Evolutionary conservation across 37 sponge, comb jelly and placozoan species (phyloP).

Genomic region (Haliclona indistincta): DNA sequence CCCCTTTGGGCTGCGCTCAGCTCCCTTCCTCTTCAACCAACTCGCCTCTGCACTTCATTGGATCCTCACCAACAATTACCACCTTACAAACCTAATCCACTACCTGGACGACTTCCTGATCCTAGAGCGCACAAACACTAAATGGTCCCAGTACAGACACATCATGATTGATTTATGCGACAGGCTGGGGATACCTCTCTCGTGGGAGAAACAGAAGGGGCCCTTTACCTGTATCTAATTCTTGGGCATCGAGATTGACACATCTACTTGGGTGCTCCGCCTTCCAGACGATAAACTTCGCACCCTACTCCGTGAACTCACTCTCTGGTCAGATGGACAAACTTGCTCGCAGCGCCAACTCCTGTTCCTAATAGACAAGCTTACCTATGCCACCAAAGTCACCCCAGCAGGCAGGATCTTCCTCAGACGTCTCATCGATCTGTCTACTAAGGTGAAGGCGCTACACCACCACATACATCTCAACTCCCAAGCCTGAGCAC

Average conservation of each 20-base stretch:
- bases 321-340: too few species aligned
- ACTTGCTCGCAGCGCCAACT: conserved; percentile 13
- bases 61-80: conserved; percentile 23
- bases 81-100: conserved; percentile 7
- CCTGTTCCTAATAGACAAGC: conserved; percentile 11
- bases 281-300: conserved; percentile 7
- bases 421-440: conserved; percentile 15
- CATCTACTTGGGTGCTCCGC: conserved; percentile 2
- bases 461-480: conserved; percentile 7
- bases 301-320: too few species aligned
- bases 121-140: not conserved
- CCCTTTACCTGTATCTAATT: too few species aligned
- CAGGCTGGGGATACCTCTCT: not conserved
- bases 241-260: conserved; percentile 16
- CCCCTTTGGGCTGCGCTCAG: too few species aligned
- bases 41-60: conserved; percentile 25
- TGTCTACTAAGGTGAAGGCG: conserved; percentile 2
- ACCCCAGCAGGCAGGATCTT: conserved; percentile 21
- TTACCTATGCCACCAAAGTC: conserved; percentile 23
- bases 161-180: not conserved
- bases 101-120: conserved; percentile 40
- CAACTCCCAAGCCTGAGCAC: not conserved
- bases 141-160: not conserved
- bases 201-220: conserved; percentile 7
- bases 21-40: conserved; percentile 26